Base-by-base conservation (phyloP, 2,797 vertebrate species). In the Gambusia yucatana region DNA sequence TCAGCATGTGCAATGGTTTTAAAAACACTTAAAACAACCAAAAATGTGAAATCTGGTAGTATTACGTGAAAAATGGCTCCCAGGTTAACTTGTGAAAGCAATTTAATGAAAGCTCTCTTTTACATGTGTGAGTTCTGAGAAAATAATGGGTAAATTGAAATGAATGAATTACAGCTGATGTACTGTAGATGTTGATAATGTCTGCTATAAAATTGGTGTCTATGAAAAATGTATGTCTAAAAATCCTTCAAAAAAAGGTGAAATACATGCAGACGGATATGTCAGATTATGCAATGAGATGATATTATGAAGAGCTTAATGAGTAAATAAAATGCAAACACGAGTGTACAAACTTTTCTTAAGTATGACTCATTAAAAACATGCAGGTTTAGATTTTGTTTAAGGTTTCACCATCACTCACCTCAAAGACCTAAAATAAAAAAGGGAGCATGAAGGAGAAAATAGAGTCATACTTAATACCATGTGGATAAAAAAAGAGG, bases 341-440 rank as follows among this genome's bases (percentile, higher is more conserved):
- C 79, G 25, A 63, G 59, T 77, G 85, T 83, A 78, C 39, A 74
- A 81, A 82, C 3, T 13, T 57, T 85, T 81, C 57, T 67, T 75
- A 80, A 83, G 82, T 83, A 84, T 91, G 87, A 92, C 81, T 90
- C 87, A 77, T 83, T 14, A 67, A 41, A 59, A 17, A n/a, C 82
- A 90, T 86, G 89, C 84, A 86, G 65, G 9, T 17, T 70, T 41
- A 47, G n/a, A 69, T 13, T 73, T 77, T 77, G 80, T 88, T 89
- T 86, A 84, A 46, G 79, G 30, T 65, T 79, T 82, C 78, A 85
- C 85, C 87, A 84, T 33, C 69, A 94, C 96, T 98, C 96, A 99
- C 98, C 97, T 99, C 98, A 1, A 97, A 98, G 86, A 99, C 98
- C 98, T 99, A 96, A 96, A 97, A 97, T 94, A 96, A 96, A 95